Evolutionary conservation across 2,888 invertebrate species (phyloP), one percentile per base, ranked within the genome.

Genomic region (Oithona nana): DNA sequence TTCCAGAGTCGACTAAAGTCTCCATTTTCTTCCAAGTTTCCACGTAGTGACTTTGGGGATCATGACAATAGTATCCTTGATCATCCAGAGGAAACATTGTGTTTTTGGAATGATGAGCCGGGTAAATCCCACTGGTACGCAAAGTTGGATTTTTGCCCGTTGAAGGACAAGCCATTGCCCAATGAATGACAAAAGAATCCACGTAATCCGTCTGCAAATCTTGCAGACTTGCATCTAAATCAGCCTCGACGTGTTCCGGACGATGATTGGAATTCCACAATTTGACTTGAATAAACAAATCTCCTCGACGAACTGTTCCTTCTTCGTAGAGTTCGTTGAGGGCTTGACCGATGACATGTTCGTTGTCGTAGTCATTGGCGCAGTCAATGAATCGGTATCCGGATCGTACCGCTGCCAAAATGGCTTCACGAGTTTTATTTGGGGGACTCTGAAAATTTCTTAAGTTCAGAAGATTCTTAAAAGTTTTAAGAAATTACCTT

Each of bases 111-210:
- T 48, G 24, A 59, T 59, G 59, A 8, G 59, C 59, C 2, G 59
- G 59, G 39, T 31, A 59, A 16, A 20, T 26, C 6, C 59, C 59
- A 24, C 48, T 26, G 2, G 59, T 20, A 2, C 59, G n/a, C 24
- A 59, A 6, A 22, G 59, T 48, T 22, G 26, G 16, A 11, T 48
- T 59, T 48, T 59, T 39, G 4, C 59, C 59, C 2, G 59, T 48
- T 16, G 24, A 26, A 3, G 59, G 59, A 16, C 20, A 20, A 59
- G 59, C 59, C 49, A 31, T 30, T 2, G 59, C 48, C 59, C 59
- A 59, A 48, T 59, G 59, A n/a, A 59, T 59, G 24, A 59, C 59
- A 48, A 39, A 59, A 3, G 59, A 59, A 22, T 59, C 59, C 8
- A 59, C 39, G 48, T 59, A 59, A 26, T 59, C 59, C 48, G 48